Percentiles rank a stretch among this genome's conserved stretches.
Evolutionary conservation across 2,113 vertebrate genomes (phyloP).

Genomic region (Laterallus jamaicensis): DNA sequence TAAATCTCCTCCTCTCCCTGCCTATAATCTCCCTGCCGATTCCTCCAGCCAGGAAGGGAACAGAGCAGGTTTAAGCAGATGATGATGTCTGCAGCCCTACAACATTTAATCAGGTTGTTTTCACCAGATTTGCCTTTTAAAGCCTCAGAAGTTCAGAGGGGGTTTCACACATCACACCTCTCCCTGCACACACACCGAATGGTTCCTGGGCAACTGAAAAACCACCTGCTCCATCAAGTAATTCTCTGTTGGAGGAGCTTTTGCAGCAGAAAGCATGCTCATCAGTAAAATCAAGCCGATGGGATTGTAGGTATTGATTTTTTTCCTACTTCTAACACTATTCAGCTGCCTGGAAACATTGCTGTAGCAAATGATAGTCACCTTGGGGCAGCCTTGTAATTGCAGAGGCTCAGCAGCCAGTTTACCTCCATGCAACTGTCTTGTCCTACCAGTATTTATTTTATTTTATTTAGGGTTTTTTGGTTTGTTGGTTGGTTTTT

Average conservation of each 20-base stretch:
- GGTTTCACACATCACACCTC: not conserved
- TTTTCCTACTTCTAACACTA: not conserved
- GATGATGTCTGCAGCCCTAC: not conserved
- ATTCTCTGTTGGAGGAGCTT: not conserved
- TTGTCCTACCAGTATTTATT: not conserved
- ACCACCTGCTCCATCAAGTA: not conserved
- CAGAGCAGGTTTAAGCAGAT: accelerated
- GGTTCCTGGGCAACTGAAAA: not conserved
- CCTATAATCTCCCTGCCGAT: not conserved
- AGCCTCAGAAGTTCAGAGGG: not conserved
- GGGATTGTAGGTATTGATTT: conserved; percentile 10
- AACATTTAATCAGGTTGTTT: accelerated
- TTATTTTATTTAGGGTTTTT: too few species aligned
- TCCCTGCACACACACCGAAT: accelerated
- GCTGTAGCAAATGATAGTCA: not conserved
- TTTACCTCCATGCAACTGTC: not conserved
- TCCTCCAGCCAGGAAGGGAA: not conserved
- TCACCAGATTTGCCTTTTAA: not conserved
- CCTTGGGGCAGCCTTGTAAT: not conserved
- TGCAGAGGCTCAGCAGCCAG: not conserved
- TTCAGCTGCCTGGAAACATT: not conserved
- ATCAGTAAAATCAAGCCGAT: not conserved
- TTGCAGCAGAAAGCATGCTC: not conserved
- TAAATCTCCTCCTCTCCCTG: not conserved
- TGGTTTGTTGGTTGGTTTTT: too few species aligned